Evolutionary conservation across 2,888 invertebrate genomes (phyloP).

Genomic region (Agonopterix alstromeriana): DNA sequence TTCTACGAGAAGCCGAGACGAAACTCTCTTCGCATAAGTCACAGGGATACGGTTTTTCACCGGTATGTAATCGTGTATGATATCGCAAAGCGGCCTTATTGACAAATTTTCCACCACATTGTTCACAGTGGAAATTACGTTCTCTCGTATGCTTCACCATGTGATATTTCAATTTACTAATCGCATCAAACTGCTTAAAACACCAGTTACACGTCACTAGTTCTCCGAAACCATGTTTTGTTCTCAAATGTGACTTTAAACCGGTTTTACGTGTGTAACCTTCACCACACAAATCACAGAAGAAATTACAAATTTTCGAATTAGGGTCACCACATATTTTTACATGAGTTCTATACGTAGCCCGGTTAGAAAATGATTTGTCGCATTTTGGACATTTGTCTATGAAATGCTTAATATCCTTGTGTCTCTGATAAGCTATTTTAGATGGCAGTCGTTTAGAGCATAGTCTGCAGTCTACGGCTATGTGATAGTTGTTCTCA

Average conservation of each 20-base stretch:
- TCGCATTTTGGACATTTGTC: slow-evolving; percentile 41
- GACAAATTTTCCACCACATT: slow-evolving; percentile 54
- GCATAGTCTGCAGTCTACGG: slow-evolving; percentile 47
- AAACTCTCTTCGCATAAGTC: slow-evolving; percentile 55
- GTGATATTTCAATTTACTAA: slow-evolving; percentile 48
- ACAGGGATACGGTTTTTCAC: slow-evolving; percentile 55
- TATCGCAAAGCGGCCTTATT: slow-evolving; percentile 49
- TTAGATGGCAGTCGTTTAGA: slow-evolving; percentile 45
- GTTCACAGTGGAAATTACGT: slow-evolving; percentile 47
- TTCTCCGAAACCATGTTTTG: slow-evolving; percentile 48
- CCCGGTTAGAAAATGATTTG: slow-evolving; percentile 42
- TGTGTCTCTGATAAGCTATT: slow-evolving; percentile 37
- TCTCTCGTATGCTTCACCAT: slow-evolving; percentile 59
- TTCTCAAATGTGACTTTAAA: slow-evolving; percentile 45
- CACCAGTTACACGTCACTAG: slow-evolving; percentile 51
- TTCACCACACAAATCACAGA: slow-evolving; percentile 55
- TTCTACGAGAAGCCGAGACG: slow-evolving; percentile 50
- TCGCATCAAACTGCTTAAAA: slow-evolving; percentile 50
- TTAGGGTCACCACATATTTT: slow-evolving; percentile 40
- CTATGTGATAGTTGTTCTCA: slow-evolving; percentile 35
- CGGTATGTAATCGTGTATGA: slow-evolving; percentile 57
- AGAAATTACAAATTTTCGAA: slow-evolving; percentile 28
- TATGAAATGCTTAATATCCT: slow-evolving; percentile 39
- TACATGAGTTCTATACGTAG: slow-evolving; percentile 31
- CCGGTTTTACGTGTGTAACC: slow-evolving; percentile 46